Conservation (phyloP, 2,888 invertebrate genomes). For the Neocrepidodera transversa region DNA sequence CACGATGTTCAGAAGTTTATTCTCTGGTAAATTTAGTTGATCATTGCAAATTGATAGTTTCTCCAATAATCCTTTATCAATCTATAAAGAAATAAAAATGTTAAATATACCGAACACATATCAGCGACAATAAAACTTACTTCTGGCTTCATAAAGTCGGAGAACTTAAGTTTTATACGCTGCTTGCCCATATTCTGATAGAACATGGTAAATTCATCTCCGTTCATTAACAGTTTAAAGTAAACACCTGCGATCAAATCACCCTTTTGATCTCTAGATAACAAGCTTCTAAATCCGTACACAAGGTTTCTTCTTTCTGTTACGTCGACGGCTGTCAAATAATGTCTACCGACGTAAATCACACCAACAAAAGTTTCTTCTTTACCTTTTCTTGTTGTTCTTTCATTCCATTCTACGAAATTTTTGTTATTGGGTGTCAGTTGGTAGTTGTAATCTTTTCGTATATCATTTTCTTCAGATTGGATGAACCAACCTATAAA, state of each 20-base stretch:
- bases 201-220: constrained; percentile 77
- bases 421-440: constrained; percentile 72
- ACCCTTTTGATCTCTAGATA: constrained; percentile 84
- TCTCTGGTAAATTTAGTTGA: constrained; percentile 72
- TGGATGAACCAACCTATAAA: constrained; percentile 81
- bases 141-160: constrained; percentile 63
- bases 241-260: constrained; percentile 84
- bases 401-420: constrained; percentile 87
- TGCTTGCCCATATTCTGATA: constrained; percentile 74
- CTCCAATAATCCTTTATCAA: constrained; percentile 67
- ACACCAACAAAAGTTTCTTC: constrained; percentile 68
- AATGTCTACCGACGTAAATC: constrained; percentile 81
- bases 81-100: constrained; percentile 56
- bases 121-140: too few species aligned
- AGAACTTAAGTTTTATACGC: constrained; percentile 79
- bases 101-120: too few species aligned
- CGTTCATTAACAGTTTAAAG: constrained; percentile 72
- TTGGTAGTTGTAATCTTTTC: constrained; percentile 85
- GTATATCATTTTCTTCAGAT: constrained; percentile 76
- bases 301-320: constrained; percentile 89
- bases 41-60: constrained; percentile 74
- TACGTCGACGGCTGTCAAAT: constrained; percentile 81
- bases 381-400: constrained; percentile 73
- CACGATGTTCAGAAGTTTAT: constrained; percentile 70
- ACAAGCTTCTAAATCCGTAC: constrained; percentile 81